Conservation (phyloP, 2,888 invertebrate species). For the Stenolophus ochropezus region DNA sequence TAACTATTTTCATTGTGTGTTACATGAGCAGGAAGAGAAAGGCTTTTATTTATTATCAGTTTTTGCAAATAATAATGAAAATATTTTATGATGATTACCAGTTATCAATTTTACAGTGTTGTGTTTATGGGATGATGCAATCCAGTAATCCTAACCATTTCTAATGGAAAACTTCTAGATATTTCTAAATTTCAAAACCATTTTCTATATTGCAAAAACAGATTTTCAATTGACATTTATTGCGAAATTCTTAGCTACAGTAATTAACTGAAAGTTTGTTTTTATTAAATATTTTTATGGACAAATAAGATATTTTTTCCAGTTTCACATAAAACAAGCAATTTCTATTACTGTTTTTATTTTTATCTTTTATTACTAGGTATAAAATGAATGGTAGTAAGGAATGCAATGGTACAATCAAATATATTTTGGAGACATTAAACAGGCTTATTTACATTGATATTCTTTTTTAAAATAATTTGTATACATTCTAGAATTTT, state of each 20-base stretch:
- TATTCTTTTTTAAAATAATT: too few relatives aligned
- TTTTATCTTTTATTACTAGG: background rate
- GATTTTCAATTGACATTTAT: background rate
- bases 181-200: conserved; percentile 15
- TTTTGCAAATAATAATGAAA: background rate
- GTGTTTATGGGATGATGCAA: background rate
- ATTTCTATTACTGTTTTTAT: background rate
- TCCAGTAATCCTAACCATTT: background rate
- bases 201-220: conserved; percentile 6
- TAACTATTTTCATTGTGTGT: background rate
- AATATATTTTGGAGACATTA: too few relatives aligned
- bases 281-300: background rate
- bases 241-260: background rate
- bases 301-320: background rate
- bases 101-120: background rate
- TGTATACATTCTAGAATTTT: too few relatives aligned
- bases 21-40: background rate
- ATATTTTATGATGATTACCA: conserved; percentile 12
- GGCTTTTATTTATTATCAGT: background rate
- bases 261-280: background rate
- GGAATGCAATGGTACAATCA: too few relatives aligned
- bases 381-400: too few relatives aligned
- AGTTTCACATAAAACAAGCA: background rate
- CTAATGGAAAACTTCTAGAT: conserved; percentile 14
- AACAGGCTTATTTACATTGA: too few relatives aligned